Evolutionary conservation across 2,888 invertebrate species (phyloP), one percentile per base, ranked within the genome.

Genomic region (Anoplius nigerrimus): DNA sequence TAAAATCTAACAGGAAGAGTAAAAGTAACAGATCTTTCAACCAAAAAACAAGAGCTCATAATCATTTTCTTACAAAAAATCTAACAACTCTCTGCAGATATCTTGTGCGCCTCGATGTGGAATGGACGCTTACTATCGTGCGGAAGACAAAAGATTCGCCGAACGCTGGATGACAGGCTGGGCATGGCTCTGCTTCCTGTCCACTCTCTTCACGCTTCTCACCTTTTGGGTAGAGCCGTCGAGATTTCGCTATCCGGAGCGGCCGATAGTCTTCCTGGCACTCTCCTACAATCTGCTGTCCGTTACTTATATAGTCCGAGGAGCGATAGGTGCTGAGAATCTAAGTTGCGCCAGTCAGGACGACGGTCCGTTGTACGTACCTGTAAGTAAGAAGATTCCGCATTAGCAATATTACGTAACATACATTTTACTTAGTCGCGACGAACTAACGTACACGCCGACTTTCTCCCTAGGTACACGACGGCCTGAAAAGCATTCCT

Each of bases 211-310:
- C 88, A 94, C 95, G 0, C 89, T 95, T 78, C 90, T 95, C 58
- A 98, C 98, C 0, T 97, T 97, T 89, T 93, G 96, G 90, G 94
- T 97, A 48, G 97, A 98, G 84, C 95, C 96, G 34, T 92, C 94
- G 45, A 90, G 98, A 61, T 98, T 98, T 87, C 93, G 95, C 48
- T 98, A 98, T 89, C 98, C 98, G 0, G 98, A 98, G 86, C 91
- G 97, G 53, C 97, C 98, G 0, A 95, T 97, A 46, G 93, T 98
- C 66, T 98, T 96, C 90, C 91, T 97, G 71, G 95, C 97, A 4
- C 92, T 96, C 0, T 97, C 97, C 89, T 96, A 97, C 88, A 94
- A 95, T 80, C 91, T 95, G 60, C 93, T 95, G 24, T 94, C 95
- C 0, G 89, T 95, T 3, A 93, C 95, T 34, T 94, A 95, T 88